Percentiles rank a stretch among this genome's conserved stretches.
Conservation (phyloP, 1,140 invertebrate genomes). For the Achatina immaculata region DNA sequence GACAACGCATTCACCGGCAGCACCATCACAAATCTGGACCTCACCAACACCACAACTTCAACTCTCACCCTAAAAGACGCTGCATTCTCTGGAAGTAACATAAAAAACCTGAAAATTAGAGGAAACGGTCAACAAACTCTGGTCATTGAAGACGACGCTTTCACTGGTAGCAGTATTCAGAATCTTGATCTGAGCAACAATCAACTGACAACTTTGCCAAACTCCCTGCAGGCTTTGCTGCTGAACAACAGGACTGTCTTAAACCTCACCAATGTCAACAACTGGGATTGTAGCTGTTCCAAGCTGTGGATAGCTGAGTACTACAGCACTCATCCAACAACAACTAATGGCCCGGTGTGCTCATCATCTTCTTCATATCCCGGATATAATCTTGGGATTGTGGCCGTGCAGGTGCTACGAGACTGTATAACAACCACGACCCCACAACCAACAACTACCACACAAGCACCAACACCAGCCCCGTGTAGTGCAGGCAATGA, state of each 20-base stretch:
- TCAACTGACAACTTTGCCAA: slow-evolving; percentile 45
- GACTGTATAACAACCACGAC: slow-evolving; percentile 33
- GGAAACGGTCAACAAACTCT: neutral
- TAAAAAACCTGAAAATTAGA: neutral
- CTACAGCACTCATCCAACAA: neutral
- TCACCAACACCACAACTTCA: neutral
- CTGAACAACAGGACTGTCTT: slow-evolving; percentile 34
- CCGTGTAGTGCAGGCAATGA: neutral
- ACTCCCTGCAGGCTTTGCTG: slow-evolving; percentile 41
- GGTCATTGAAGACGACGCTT: neutral
- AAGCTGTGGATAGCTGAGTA: slow-evolving; percentile 52
- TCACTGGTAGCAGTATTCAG: no score
- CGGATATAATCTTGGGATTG: neutral
- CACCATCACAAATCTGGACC: neutral
- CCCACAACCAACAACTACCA: neutral
- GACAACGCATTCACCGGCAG: neutral
- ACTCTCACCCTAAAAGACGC: neutral
- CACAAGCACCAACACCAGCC: neutral
- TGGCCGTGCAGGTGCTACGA: slow-evolving; percentile 9
- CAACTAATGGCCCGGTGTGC: slow-evolving; percentile 18
- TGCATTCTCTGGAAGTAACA: neutral
- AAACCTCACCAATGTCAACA: slow-evolving; percentile 15
- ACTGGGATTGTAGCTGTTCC: slow-evolving; percentile 54
- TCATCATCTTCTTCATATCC: neutral
- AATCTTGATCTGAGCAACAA: neutral